A percentile compares a stretch with the other conserved stretches of the same genome.
These are phyloP conservation scores for Copidosoma floridanum DNA, from an alignment of 1,140 invertebrate genomes.

Conservation along the genomic window DNA sequence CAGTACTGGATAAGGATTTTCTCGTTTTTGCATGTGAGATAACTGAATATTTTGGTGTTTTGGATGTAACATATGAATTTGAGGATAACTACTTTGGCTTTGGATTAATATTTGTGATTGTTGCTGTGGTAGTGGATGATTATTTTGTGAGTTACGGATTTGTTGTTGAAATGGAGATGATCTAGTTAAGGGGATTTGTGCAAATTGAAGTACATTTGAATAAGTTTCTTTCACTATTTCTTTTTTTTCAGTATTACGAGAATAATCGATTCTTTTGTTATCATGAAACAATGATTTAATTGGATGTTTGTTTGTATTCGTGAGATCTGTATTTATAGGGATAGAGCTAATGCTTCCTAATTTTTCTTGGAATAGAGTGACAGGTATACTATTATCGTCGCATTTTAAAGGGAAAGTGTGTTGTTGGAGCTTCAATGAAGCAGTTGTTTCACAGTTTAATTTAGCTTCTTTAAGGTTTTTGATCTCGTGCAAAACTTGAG, in stretches of 20 bases:
- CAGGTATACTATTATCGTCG: constrained; percentile 49
- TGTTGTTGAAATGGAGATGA: constrained; percentile 44
- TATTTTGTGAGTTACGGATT: constrained; percentile 47
- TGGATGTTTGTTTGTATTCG: constrained; percentile 40
- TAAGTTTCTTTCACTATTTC: constrained; percentile 39
- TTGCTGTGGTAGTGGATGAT: constrained; percentile 38
- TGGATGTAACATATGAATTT: constrained; percentile 40
- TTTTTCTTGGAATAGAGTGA: constrained; percentile 52
- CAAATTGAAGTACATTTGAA: not conserved
- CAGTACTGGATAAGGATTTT: constrained; percentile 47
- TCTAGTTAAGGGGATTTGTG: no score
- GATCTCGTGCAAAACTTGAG: constrained; percentile 56
- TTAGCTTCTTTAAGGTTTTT: constrained; percentile 54
- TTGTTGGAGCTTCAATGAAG: constrained; percentile 49
- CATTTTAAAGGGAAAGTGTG: constrained; percentile 53
- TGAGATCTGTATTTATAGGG: constrained; percentile 31
- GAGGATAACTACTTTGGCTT: constrained; percentile 37
- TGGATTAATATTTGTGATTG: not conserved
- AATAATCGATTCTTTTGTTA: constrained; percentile 31
- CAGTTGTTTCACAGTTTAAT: constrained; percentile 45
- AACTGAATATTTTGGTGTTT: constrained; percentile 44
- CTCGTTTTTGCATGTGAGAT: constrained; percentile 46
- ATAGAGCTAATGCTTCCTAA: constrained; percentile 48
- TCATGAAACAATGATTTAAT: constrained; percentile 38
- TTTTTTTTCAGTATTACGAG: constrained; percentile 34